Evolutionary conservation across 2,888 invertebrate species (phyloP).

Genomic region (Lysandra bellargus): DNA sequence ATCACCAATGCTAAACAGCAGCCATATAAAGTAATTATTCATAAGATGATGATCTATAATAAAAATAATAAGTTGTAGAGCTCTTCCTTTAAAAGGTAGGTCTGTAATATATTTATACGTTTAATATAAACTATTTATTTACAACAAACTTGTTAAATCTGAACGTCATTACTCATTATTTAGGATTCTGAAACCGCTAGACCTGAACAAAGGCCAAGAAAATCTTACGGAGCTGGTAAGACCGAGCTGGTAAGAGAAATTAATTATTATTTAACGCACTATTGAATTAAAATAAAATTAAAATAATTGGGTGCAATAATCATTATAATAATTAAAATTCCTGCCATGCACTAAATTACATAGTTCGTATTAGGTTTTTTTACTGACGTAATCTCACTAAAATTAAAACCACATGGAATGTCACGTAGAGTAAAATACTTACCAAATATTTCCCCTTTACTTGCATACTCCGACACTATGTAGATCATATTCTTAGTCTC

Average conservation of each 20-base stretch:
- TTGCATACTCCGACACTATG: slow-evolving; percentile 98
- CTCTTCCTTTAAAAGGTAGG: no score
- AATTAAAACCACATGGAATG: not conserved
- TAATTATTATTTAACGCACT: not conserved
- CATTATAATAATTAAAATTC: not conserved
- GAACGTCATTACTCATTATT: not conserved
- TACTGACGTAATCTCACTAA: not conserved
- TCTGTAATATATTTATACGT: not conserved
- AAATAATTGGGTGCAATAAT: not conserved
- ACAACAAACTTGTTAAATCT: not conserved
- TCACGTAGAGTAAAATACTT: slow-evolving; percentile 61
- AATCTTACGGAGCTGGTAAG: not conserved
- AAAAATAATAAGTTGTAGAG: no score
- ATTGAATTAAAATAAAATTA: slow-evolving; percentile 4
- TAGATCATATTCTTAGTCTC: slow-evolving; percentile 99
- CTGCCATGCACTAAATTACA: not conserved
- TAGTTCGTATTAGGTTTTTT: not conserved
- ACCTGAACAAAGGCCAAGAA: not conserved
- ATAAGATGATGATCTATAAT: no score
- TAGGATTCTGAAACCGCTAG: not conserved
- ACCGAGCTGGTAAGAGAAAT: no score
- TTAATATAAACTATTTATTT: not conserved
- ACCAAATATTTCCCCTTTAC: slow-evolving; percentile 99
- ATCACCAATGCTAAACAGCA: no score
- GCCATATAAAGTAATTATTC: not conserved